Base-by-base conservation (phyloP, 2,888 invertebrate genomes). In the Hoplodrina ambigua region DNA sequence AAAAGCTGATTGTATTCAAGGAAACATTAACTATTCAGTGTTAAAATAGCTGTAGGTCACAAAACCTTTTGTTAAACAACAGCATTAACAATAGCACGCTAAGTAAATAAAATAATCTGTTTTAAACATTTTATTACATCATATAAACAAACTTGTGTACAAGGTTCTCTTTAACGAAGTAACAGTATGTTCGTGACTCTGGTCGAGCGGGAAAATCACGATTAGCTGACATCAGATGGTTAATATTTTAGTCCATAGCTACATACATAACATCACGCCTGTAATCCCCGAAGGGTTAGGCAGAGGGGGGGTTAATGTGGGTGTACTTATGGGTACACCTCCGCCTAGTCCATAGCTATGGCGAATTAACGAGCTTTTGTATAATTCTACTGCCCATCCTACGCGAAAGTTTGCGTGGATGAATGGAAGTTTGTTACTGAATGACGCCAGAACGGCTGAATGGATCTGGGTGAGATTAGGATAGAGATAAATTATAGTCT, bases 21-120 rank as follows among this genome's bases (percentile, higher is more conserved):
- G 80, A 75, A 77, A 64, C 33, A 75, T 69, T 78, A 62, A 66
- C 7, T 68, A 81, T 81, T 69, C 66, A 60, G 82, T 20, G 82
- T 66, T 78, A 84, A 82, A 79, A 81, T 59, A 33, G 59, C 19
- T 78, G 44, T 69, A 54, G 46, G 55, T 55, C 46, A 20, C 50
- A 57, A 69, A 80, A 44, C 17, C 44, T 62, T 80, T 80, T 68
- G 58, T 79, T 74, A 68, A 79, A 67, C 46, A 46, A 50, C 37
- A 53, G 10, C 4, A 54, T 75, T 77, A 75, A 75, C 81, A 80
- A 75, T 66, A 66, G 20, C 30, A 7, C 13, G 76, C 55, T 63
- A 80, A 70, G n/a, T 44, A 44, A 75, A 77, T 65, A 62, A 69
- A 80, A 80, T 78, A 80, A 78, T 75, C 64, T 53, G 54, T 58